Evolutionary conservation across 2,888 invertebrate species (phyloP).

Genomic region (Drosophila meridionalis): DNA sequence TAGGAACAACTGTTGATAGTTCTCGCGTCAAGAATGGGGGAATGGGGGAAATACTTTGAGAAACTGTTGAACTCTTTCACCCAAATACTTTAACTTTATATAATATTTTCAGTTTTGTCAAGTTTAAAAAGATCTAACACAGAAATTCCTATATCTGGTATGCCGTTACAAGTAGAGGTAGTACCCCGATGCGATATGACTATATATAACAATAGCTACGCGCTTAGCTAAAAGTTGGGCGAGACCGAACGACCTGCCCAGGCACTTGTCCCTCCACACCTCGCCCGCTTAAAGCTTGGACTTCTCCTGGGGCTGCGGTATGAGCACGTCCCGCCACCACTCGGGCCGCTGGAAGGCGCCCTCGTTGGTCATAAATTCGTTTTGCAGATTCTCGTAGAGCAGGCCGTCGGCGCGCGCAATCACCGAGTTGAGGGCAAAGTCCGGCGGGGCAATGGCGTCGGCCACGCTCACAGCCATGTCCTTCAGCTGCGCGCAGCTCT

Average conservation of each 20-base stretch:
- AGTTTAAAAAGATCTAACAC: not conserved
- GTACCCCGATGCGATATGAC: slow-evolving; percentile 50
- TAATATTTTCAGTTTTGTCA: not conserved
- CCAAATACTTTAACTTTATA: not conserved
- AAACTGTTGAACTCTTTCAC: not conserved
- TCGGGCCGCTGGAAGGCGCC: slow-evolving; percentile 89
- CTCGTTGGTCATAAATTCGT: slow-evolving; percentile 89
- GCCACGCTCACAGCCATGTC: slow-evolving; percentile 91
- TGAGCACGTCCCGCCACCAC: slow-evolving; percentile 90
- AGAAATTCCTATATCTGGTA: not conserved
- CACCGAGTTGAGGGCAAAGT: slow-evolving; percentile 94
- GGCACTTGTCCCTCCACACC: slow-evolving; percentile 55
- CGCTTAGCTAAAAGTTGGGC: slow-evolving; percentile 2
- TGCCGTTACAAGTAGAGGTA: slow-evolving; percentile 15
- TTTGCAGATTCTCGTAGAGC: slow-evolving; percentile 89
- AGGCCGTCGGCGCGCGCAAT: slow-evolving; percentile 93
- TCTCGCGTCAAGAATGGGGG: not conserved
- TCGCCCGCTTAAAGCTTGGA: slow-evolving; percentile 76
- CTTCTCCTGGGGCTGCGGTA: slow-evolving; percentile 66
- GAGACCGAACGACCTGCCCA: slow-evolving; percentile 32
- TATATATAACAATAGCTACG: slow-evolving; percentile 42
- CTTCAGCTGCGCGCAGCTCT: slow-evolving; percentile 90
- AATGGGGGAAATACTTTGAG: not conserved
- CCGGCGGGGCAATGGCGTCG: slow-evolving; percentile 95
- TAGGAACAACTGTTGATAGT: slow-evolving; percentile 2